A percentile compares a stretch with the other conserved stretches of the same genome.
These are phyloP conservation scores for Proisotoma minuta DNA, from an alignment of 2,888 invertebrate genomes.

Conservation along the genomic window DNA sequence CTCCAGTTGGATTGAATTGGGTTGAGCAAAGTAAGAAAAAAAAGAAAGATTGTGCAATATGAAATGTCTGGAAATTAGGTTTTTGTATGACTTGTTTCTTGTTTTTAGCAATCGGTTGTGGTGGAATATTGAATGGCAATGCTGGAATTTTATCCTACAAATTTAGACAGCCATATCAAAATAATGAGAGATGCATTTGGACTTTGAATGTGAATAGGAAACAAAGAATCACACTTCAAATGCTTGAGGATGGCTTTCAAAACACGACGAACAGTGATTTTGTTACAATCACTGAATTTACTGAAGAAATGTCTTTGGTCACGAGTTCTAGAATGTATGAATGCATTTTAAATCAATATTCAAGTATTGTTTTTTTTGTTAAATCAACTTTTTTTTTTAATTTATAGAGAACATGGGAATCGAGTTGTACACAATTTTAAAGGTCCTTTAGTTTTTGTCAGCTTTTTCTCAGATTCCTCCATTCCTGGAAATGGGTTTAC, in stretches of 20 bases:
- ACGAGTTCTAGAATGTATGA: constrained; percentile 31
- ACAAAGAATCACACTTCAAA: constrained; percentile 16
- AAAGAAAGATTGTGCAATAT: not conserved
- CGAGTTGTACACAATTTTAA: constrained; percentile 25
- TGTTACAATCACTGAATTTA: constrained; percentile 29
- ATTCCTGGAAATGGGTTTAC: constrained; percentile 30
- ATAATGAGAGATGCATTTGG: constrained; percentile 37
- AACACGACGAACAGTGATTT: constrained; percentile 33
- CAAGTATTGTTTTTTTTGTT: not conserved
- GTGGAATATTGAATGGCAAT: constrained; percentile 27
- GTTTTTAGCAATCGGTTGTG: constrained; percentile 24
- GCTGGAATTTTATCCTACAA: constrained; percentile 32
- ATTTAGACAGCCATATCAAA: constrained; percentile 28
- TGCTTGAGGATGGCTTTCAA: constrained; percentile 35
- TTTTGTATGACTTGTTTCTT: too few relatives aligned
- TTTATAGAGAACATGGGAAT: constrained; percentile 27
- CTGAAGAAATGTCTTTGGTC: constrained; percentile 22
- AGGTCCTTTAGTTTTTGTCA: constrained; percentile 29
- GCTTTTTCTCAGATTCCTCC: constrained; percentile 23
- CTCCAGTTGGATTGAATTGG: constrained; percentile 3
- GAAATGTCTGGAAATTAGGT: too few relatives aligned
- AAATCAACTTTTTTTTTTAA: not conserved
- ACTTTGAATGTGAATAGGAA: constrained; percentile 26
- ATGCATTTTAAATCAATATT: too few relatives aligned
- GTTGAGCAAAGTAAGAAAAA: constrained; percentile 22